Conservation (phyloP, 2,888 invertebrate genomes). For the Apodemia duryi region DNA sequence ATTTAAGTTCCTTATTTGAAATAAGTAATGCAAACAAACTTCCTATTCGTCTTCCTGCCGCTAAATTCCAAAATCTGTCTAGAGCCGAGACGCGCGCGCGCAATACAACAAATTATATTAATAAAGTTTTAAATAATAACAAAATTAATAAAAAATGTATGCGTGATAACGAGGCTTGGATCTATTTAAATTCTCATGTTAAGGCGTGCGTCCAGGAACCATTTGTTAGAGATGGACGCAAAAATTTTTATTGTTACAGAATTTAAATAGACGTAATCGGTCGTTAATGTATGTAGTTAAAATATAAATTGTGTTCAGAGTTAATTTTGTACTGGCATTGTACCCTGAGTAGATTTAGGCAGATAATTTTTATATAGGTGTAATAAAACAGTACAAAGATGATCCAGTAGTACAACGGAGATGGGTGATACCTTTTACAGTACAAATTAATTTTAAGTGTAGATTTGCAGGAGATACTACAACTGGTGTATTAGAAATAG, state of each 20-base stretch:
- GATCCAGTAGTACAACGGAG: conserved; percentile 60
- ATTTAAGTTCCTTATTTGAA: conserved; percentile 27
- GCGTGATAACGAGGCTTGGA: conserved; percentile 53
- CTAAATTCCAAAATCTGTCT: conserved; percentile 43
- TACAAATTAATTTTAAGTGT: conserved; percentile 75
- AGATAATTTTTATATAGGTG: conserved; percentile 39
- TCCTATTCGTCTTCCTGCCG: conserved; percentile 69
- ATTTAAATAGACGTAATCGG: conserved; percentile 40
- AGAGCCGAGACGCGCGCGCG: conserved; percentile 55
- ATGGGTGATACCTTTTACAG: conserved; percentile 62
- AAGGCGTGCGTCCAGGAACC: conserved; percentile 52
- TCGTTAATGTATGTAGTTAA: conserved; percentile 65
- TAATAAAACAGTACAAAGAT: conserved; percentile 62
- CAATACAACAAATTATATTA: conserved; percentile 78
- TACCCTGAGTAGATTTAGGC: conserved; percentile 57
- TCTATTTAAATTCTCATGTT: conserved; percentile 44
- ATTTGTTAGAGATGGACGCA: conserved; percentile 50
- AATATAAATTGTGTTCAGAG: conserved; percentile 64
- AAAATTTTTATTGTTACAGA: conserved; percentile 46
- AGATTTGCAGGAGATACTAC: conserved; percentile 48
- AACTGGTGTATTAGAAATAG: conserved; percentile 42
- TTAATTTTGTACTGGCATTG: conserved; percentile 57
- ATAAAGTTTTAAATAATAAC: conserved; percentile 77
- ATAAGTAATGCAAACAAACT: conserved; percentile 40
- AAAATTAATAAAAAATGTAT: conserved; percentile 73